Evolutionary conservation across 2,113 vertebrate species (phyloP), one percentile per base, ranked within the genome.

Genomic region (Trochalopteron elliotii): DNA sequence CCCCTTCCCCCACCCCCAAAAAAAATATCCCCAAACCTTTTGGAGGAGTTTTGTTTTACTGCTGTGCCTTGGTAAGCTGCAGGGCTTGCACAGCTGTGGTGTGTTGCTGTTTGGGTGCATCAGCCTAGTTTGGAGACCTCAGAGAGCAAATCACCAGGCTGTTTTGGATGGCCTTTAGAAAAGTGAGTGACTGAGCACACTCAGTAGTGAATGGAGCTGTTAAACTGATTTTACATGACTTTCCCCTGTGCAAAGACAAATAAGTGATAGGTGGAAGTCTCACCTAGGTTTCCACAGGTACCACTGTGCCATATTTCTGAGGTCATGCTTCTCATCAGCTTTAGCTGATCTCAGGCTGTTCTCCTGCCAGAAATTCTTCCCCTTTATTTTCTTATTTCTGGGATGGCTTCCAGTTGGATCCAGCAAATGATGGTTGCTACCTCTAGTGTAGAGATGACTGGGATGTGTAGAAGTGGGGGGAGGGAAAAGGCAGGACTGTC

Each of bases 311-410:
- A 12, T 45, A 64, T 56, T 79, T n/a, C 90, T 87, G 69, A 78
- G 77, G 56, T 85, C 2, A 2, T 80, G 76, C 44, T 86, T 90
- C 37, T 59, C 63, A 30, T 65, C 45, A 80, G 64, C 27, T 89
- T 83, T 90, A 80, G 86, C 80, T 80, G 80, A 81, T 74, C 45
- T 65, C 55, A 42, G 35, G 33, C 42, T 65, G 11, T 67, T 85
- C 40, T 91, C 20, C 17, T 93, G 78, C 89, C 71, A 83, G 72
- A 80, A 95, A 72, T 64, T 40, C 49, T 80, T 60, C n/a, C 31
- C 47, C 40, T 95, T 45, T 60, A 64, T 91, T 85, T 90, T 83
- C 27, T 76, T 96, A 31, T 81, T 89, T 77, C 80, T 83, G 76
- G 72, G 42, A 45, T 45, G n/a, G 45, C 39, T 90, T 86, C 91